Percentiles rank a stretch among this genome's conserved stretches.
Conservation (phyloP, 2,797 vertebrate species). For the Melanitta fusca region DNA sequence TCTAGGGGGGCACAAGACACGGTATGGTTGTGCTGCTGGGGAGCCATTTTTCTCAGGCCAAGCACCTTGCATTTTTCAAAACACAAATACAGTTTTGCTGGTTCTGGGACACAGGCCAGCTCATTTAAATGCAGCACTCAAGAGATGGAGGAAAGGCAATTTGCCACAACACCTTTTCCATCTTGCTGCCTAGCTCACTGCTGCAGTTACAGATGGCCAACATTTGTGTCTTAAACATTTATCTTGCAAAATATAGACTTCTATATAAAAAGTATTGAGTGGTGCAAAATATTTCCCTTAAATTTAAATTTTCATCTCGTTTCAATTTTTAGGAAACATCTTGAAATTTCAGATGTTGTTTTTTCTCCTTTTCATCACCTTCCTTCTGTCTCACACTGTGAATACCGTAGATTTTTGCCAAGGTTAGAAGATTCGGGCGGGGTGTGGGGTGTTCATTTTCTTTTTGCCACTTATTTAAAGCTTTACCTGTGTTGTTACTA, state of each 20-base stretch:
- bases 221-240: conserved; percentile 51
- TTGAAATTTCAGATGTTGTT: conserved; percentile 47
- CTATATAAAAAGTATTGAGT: conserved; percentile 1
- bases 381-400: neutral
- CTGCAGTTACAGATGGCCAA: conserved; percentile 57
- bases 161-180: conserved; percentile 53
- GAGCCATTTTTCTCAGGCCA: neutral
- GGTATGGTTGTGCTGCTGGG: neutral
- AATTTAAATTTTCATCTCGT: conserved; percentile 21
- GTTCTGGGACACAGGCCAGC: conserved; percentile 26
- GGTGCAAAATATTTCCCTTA: conserved; percentile 41
- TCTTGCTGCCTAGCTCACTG: conserved; percentile 35
- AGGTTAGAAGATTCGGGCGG: neutral
- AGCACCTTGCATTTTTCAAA: conserved; percentile 45
- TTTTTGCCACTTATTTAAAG: neutral
- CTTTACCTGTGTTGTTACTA: neutral
- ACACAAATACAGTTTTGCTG: conserved; percentile 18
- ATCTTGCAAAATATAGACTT: neutral
- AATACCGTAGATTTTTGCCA: neutral
- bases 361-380: conserved; percentile 11
- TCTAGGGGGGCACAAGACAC: neutral
- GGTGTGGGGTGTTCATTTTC: neutral
- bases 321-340: neutral
- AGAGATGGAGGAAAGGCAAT: conserved; percentile 35
- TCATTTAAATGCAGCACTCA: neutral